A percentile compares a stretch with the other conserved stretches of the same genome.
These are phyloP conservation scores for Triops cancriformis DNA, from an alignment of 1,140 invertebrate genomes.

Conservation along the genomic window DNA sequence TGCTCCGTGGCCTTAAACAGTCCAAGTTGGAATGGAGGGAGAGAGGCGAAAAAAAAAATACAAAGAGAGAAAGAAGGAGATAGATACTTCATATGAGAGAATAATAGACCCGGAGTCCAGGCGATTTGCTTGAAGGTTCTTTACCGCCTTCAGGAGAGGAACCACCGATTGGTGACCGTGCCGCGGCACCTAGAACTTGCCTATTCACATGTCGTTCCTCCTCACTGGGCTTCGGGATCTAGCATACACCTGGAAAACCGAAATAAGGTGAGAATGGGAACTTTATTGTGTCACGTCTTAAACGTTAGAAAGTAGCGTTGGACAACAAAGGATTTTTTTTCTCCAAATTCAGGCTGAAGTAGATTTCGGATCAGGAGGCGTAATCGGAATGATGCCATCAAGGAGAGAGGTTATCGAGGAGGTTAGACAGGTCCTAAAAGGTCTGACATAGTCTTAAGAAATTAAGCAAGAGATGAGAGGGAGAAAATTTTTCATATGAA, in stretches of 20 bases:
- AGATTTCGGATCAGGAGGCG: not conserved
- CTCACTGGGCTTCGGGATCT: too few relatives aligned
- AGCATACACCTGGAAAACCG: too few relatives aligned
- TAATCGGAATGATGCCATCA: not conserved
- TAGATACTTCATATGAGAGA: not conserved
- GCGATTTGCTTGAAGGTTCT: conserved; percentile 3
- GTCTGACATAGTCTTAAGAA: too few relatives aligned
- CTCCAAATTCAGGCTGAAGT: too few relatives aligned
- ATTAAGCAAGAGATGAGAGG: too few relatives aligned
- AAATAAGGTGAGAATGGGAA: not conserved
- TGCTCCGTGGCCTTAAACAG: conserved; percentile 8
- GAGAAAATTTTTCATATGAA: not conserved
- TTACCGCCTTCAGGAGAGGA: not conserved
- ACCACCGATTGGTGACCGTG: not conserved
- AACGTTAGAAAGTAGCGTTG: not conserved
- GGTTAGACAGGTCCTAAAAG: too few relatives aligned
- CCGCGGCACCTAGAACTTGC: too few relatives aligned
- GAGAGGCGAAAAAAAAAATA: not conserved
- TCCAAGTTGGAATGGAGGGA: not conserved
- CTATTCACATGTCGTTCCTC: too few relatives aligned
- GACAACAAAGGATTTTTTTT: too few relatives aligned
- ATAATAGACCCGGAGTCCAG: not conserved
- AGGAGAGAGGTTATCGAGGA: too few relatives aligned
- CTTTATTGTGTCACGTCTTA: not conserved
- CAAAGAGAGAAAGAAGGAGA: not conserved